Evolutionary conservation across 2,797 vertebrate species (phyloP).

Genomic region (Dermochelys coriacea): DNA sequence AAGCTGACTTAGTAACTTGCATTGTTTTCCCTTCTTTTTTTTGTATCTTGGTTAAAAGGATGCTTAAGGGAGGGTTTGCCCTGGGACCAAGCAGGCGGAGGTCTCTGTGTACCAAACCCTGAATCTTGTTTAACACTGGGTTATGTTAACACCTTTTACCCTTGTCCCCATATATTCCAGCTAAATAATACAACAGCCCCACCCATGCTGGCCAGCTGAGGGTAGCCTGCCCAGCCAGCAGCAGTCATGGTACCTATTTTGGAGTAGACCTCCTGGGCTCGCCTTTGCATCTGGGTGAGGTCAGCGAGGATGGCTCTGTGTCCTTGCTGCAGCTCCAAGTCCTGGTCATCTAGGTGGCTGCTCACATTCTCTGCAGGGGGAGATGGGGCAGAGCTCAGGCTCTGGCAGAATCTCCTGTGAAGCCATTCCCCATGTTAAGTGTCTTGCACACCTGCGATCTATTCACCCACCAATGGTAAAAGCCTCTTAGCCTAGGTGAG

Average conservation of each 20-base stretch:
- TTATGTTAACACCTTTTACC: not conserved
- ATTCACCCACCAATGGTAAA: not conserved
- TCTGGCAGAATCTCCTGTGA: not conserved
- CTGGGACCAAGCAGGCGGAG: not conserved
- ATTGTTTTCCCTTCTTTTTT: not conserved
- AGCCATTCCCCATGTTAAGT: not conserved
- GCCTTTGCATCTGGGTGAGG: conserved; percentile 77
- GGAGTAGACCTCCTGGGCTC: conserved; percentile 85
- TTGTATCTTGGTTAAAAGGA: not conserved
- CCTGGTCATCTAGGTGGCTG: conserved; percentile 76
- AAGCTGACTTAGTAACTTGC: not conserved
- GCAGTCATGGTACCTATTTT: conserved; percentile 81
- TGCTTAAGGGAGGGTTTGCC: not conserved
- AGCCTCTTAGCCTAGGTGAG: not conserved
- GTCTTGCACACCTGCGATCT: not conserved
- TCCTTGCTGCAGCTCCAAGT: conserved; percentile 75
- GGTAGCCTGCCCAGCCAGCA: not conserved
- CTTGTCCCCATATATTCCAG: not conserved
- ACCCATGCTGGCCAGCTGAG: not conserved
- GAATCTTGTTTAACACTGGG: not conserved
- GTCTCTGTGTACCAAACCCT: not conserved
- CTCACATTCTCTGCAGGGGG: conserved; percentile 82
- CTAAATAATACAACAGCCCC: not conserved
- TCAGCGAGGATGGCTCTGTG: conserved; percentile 78
- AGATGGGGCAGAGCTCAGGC: not conserved